Evolutionary conservation across 1,140 invertebrate genomes (phyloP).

Genomic region (Aphelinus atriplicis): DNA sequence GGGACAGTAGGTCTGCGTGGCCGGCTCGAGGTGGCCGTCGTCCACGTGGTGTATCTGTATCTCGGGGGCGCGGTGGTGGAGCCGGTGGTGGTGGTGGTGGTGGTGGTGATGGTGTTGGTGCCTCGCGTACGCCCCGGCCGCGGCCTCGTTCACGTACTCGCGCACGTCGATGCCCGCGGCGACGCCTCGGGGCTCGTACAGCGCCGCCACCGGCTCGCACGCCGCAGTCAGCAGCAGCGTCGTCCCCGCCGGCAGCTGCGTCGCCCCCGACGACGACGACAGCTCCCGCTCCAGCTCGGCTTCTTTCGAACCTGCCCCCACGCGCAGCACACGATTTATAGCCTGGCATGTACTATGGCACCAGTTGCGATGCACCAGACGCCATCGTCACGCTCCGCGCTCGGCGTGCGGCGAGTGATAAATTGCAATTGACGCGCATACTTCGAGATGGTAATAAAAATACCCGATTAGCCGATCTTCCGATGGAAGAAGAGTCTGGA

Average conservation of each 20-base stretch:
- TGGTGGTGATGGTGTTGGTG: conserved; percentile 46
- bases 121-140: conserved; percentile 45
- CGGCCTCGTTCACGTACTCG: conserved; percentile 54
- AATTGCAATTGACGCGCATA: neutral
- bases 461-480: neutral
- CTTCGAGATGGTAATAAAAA: neutral
- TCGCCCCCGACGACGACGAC: conserved; percentile 16
- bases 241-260: neutral
- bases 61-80: conserved; percentile 47
- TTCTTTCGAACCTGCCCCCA: neutral
- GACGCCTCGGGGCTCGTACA: conserved; percentile 53
- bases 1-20: conserved; percentile 18
- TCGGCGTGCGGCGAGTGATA: neutral
- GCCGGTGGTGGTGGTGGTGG: conserved; percentile 45
- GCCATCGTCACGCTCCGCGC: too few species aligned
- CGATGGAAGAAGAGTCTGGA: too few species aligned
- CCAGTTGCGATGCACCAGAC: too few species aligned
- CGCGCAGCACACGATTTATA: neutral
- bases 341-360: neutral
- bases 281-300: conserved; percentile 8
- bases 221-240: neutral
- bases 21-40: conserved; percentile 60
- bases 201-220: conserved; percentile 40
- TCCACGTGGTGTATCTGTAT: conserved; percentile 57
- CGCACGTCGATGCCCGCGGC: conserved; percentile 59